A percentile compares a stretch with the other conserved stretches of the same genome.
These are phyloP conservation scores for Scylla paramamosain DNA, from an alignment of 1,140 invertebrate genomes.

Conservation along the genomic window DNA sequence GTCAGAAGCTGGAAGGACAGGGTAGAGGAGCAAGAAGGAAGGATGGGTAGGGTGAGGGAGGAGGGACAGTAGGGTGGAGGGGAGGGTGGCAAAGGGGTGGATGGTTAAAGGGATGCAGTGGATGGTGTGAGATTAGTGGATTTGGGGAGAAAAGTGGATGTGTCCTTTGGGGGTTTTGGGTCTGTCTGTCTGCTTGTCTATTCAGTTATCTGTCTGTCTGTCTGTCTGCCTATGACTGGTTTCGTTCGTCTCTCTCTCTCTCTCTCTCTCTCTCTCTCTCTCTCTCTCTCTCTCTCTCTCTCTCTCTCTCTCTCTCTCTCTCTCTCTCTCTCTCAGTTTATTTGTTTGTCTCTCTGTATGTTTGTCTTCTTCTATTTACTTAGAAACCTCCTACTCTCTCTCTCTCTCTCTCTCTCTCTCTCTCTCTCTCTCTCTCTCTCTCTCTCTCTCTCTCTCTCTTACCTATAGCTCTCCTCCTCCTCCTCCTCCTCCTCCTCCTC, in stretches of 20 bases:
- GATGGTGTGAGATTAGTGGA: background rate
- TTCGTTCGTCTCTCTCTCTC: slow-evolving; percentile 12
- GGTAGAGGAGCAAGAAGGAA: background rate
- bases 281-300: slow-evolving; percentile 26
- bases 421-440: slow-evolving; percentile 41
- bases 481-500: background rate
- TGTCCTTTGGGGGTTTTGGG: background rate
- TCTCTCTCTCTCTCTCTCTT: slow-evolving; percentile 51
- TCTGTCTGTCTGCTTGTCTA: background rate
- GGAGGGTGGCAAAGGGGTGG: background rate
- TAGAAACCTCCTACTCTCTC: background rate
- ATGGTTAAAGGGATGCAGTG: background rate
- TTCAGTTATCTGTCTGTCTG: slow-evolving; percentile 1
- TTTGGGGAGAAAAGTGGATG: background rate
- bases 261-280: slow-evolving; percentile 51
- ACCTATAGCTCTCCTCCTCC: too few relatives aligned
- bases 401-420: slow-evolving; percentile 51
- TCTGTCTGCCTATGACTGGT: background rate
- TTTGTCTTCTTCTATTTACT: background rate
- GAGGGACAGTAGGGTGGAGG: background rate
- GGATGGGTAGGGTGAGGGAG: background rate
- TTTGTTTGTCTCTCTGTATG: background rate
- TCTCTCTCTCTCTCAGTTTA: background rate
- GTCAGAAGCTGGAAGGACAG: background rate
- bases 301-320: background rate